phyloP scores from a whole-genome alignment of 2,797 vertebrate genomes.

The Urosaurus nigricauda region DNA sequence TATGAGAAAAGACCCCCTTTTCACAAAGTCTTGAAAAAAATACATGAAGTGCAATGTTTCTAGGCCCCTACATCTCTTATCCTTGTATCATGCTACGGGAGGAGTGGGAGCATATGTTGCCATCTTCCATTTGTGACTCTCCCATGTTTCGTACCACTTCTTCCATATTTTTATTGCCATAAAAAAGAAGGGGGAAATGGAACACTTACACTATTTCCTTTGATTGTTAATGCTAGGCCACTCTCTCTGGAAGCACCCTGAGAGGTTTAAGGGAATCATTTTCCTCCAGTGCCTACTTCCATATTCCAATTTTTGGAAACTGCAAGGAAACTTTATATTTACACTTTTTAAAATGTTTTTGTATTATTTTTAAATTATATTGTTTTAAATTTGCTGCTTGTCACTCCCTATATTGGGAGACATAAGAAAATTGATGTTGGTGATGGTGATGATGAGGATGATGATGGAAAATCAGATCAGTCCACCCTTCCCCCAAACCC shows the following conservation, averaged over 20 bases:
- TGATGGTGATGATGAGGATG: no score
- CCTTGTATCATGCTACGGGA: no score
- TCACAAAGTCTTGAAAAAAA: neutral
- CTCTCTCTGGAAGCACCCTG: neutral
- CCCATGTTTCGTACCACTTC: neutral
- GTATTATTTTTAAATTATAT: no score
- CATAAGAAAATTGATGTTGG: no score
- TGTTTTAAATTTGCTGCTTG: no score
- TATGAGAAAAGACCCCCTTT: neutral
- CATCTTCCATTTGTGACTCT: neutral
- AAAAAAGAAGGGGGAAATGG: neutral
- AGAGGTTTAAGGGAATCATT: neutral
- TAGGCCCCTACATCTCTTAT: no score
- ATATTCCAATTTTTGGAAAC: neutral
- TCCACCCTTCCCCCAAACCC: no score
- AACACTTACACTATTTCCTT: neutral
- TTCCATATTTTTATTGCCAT: neutral
- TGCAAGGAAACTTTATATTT: no score
- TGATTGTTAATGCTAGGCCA: neutral
- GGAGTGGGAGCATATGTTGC: no score
- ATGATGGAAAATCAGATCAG: no score
- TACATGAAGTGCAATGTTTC: neutral
- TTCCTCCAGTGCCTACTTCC: neutral
- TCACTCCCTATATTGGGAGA: no score
- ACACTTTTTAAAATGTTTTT: no score